phyloP scores from a whole-genome alignment of 2,797 vertebrate species.

The Sebastes jordani region DNA sequence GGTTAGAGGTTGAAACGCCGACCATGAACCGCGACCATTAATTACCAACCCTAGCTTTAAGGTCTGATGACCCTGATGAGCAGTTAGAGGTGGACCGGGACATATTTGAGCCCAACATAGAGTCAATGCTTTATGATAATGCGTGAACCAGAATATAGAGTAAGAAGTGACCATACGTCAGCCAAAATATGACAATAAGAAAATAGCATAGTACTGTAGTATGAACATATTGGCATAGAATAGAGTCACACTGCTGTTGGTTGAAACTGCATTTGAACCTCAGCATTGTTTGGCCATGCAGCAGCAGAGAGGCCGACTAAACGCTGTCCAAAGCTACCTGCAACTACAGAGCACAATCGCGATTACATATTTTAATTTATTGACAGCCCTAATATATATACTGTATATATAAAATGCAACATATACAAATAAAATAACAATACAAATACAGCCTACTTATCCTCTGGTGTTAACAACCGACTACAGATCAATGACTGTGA shows the following conservation, averaged over 20 bases:
- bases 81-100: neutral
- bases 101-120: neutral
- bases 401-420: no score
- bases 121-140: neutral
- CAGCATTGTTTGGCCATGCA: no score
- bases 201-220: neutral
- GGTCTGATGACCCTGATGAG: neutral
- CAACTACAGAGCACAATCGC: no score
- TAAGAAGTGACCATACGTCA: neutral
- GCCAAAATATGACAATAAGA: neutral
- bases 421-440: neutral
- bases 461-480: neutral
- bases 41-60: neutral
- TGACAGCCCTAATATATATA: no score
- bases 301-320: no score
- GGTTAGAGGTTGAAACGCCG: no score
- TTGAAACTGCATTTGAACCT: neutral
- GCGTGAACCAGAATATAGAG: neutral
- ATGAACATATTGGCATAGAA: neutral
- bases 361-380: neutral
- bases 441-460: neutral
- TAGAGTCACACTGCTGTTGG: neutral
- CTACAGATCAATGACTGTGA: neutral
- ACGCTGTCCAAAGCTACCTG: no score
- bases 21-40: no score